A percentile compares a stretch with the other conserved stretches of the same genome.
Conservation (phyloP, 2,797 vertebrate species). For the Myoxocephalus aenaeus region DNA sequence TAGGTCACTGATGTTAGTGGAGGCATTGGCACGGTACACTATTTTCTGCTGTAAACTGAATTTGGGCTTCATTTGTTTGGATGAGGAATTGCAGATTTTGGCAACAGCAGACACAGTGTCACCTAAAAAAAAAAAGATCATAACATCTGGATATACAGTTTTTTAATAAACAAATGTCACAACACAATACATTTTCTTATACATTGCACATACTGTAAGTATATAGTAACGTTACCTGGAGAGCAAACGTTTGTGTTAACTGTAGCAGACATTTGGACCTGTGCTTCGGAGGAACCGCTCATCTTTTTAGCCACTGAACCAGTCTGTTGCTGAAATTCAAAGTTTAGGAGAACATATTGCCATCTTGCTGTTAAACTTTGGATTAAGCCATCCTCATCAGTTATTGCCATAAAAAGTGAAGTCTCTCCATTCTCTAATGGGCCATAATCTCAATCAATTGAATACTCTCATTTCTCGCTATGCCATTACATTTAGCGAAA, state of each 20-base stretch:
- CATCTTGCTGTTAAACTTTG: background rate
- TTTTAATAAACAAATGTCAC: background rate
- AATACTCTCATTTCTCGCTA: background rate
- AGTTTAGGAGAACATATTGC: background rate
- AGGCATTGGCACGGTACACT: constrained; percentile 81
- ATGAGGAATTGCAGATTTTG: constrained; percentile 90
- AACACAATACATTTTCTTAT: background rate
- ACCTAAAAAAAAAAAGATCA: constrained; percentile 78
- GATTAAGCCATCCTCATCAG: background rate
- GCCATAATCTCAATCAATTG: background rate
- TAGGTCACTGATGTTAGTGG: constrained; percentile 72
- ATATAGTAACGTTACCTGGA: constrained; percentile 83
- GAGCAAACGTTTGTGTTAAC: constrained; percentile 88
- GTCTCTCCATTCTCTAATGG: background rate
- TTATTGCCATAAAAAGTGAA: background rate
- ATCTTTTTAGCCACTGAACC: constrained; percentile 89
- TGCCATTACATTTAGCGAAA: background rate
- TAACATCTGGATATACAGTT: background rate
- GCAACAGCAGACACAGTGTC: constrained; percentile 90
- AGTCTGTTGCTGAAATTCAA: constrained; percentile 78
- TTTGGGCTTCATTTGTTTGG: constrained; percentile 87
- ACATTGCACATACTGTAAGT: background rate
- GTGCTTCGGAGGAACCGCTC: constrained; percentile 91
- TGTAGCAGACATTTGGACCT: constrained; percentile 89
- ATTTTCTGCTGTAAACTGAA: constrained; percentile 85